These are phyloP conservation scores for Tenebrio molitor DNA, from an alignment of 1,140 invertebrate genomes.

Conservation along the genomic window DNA sequence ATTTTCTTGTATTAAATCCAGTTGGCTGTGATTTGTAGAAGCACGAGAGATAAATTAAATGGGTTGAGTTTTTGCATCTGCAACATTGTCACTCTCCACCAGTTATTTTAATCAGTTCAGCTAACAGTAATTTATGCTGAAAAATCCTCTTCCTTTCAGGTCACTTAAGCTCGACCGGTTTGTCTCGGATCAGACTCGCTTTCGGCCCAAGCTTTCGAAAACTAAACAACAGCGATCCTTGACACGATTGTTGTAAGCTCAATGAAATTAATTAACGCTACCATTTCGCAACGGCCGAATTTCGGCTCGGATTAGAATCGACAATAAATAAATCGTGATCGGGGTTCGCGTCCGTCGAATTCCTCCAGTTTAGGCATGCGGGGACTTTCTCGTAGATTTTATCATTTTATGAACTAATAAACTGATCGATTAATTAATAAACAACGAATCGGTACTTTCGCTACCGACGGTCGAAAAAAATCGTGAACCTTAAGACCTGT, in stretches of 20 bases:
- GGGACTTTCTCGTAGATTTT: slow-evolving; percentile 29
- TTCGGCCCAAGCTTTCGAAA: not conserved
- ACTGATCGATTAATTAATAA: slow-evolving; percentile 38
- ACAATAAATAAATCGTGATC: slow-evolving; percentile 21
- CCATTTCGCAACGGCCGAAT: not conserved
- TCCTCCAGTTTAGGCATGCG: slow-evolving; percentile 28
- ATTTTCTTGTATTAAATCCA: too few species aligned
- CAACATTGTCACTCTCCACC: too few species aligned
- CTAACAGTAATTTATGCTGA: slow-evolving; percentile 32
- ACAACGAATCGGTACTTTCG: slow-evolving; percentile 25
- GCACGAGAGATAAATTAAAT: too few species aligned
- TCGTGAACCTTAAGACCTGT: slow-evolving; percentile 31
- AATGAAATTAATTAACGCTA: slow-evolving; percentile 1
- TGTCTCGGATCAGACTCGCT: slow-evolving; percentile 16
- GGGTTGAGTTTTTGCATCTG: too few species aligned
- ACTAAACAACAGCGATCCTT: too few species aligned
- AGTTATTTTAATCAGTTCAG: slow-evolving; percentile 20
- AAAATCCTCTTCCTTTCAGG: slow-evolving; percentile 27
- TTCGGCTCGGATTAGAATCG: not conserved
- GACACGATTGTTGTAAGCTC: too few species aligned
- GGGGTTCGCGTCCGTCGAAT: slow-evolving; percentile 7
- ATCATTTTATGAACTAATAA: slow-evolving; percentile 22
- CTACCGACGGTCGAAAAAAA: slow-evolving; percentile 23
- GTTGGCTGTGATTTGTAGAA: too few species aligned
- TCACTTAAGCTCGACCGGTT: slow-evolving; percentile 24